Percentiles rank a stretch among this genome's conserved stretches.
Evolutionary conservation across 2,113 vertebrate species (phyloP).

Genomic region (Dicaeum eximium): DNA sequence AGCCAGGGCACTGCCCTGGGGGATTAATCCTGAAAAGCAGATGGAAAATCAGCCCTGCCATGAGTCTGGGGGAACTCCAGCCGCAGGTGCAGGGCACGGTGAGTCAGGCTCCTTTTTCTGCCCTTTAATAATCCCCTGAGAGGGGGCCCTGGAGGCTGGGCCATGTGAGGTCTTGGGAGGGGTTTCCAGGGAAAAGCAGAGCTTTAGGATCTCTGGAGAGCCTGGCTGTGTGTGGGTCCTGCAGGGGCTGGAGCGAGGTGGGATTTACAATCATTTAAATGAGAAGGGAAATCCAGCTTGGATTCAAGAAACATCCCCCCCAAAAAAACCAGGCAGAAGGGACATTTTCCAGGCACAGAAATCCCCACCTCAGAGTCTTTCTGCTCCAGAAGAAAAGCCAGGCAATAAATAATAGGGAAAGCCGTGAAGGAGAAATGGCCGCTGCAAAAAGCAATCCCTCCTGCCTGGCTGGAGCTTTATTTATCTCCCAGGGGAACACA

Average conservation of each 20-base stretch:
- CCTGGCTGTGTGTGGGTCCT: background rate
- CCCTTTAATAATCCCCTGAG: background rate
- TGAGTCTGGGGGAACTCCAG: background rate
- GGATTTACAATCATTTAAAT: background rate
- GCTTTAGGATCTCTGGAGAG: background rate
- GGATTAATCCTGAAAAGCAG: background rate
- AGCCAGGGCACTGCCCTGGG: background rate
- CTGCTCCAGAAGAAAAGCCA: background rate
- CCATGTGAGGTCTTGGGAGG: background rate
- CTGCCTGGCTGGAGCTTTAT: background rate
- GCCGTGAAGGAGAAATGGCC: background rate
- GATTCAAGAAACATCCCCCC: background rate
- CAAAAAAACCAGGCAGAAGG: background rate
- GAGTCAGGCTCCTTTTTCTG: slow-evolving; percentile 9
- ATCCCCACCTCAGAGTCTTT: background rate
- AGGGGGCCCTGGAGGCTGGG: background rate
- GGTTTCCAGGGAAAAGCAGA: background rate
- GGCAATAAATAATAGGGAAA: background rate
- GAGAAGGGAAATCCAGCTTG: background rate
- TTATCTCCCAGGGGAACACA: background rate
- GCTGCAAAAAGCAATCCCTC: background rate
- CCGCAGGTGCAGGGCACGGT: background rate
- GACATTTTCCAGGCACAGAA: background rate
- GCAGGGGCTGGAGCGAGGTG: background rate
- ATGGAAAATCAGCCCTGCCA: background rate